These are phyloP conservation scores for Hofmannophila pseudospretella DNA, from an alignment of 2,888 invertebrate species.

Conservation along the genomic window DNA sequence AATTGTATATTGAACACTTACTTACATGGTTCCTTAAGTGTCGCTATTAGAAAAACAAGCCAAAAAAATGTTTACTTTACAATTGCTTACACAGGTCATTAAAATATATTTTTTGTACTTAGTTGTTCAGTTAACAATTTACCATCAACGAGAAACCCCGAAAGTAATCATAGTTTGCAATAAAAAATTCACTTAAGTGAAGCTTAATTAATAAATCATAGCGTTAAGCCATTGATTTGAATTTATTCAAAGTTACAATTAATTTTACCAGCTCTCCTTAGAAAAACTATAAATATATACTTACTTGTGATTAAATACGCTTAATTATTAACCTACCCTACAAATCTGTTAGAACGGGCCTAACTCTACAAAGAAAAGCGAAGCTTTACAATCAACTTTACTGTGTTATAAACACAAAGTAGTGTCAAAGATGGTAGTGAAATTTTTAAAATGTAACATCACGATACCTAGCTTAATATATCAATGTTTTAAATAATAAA, in stretches of 20 bases:
- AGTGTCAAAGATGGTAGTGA: conserved; percentile 34
- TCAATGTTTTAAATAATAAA: conserved; percentile 24
- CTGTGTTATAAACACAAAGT: conserved; percentile 19
- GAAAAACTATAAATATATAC: conserved; percentile 6
- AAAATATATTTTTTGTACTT: too few species aligned
- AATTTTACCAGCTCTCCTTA: neutral
- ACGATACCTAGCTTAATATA: conserved; percentile 7
- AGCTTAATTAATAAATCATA: too few species aligned
- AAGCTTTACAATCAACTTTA: conserved; percentile 31
- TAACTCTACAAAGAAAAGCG: conserved; percentile 35
- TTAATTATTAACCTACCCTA: conserved; percentile 22
- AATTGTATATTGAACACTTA: too few species aligned
- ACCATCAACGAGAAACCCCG: too few species aligned
- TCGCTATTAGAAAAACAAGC: too few species aligned
- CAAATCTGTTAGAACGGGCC: conserved; percentile 28
- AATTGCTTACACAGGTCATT: too few species aligned
- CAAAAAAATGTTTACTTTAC: too few species aligned
- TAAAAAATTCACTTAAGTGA: too few species aligned
- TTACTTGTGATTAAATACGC: conserved; percentile 54
- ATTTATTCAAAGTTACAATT: neutral
- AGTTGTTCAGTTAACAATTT: too few species aligned
- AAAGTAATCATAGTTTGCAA: too few species aligned
- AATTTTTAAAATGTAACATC: conserved; percentile 11
- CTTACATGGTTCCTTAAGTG: too few species aligned
- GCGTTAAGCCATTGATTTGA: too few species aligned